Evolutionary conservation across 1,140 invertebrate species (phyloP).

Genomic region (Metaphire vulgaris): DNA sequence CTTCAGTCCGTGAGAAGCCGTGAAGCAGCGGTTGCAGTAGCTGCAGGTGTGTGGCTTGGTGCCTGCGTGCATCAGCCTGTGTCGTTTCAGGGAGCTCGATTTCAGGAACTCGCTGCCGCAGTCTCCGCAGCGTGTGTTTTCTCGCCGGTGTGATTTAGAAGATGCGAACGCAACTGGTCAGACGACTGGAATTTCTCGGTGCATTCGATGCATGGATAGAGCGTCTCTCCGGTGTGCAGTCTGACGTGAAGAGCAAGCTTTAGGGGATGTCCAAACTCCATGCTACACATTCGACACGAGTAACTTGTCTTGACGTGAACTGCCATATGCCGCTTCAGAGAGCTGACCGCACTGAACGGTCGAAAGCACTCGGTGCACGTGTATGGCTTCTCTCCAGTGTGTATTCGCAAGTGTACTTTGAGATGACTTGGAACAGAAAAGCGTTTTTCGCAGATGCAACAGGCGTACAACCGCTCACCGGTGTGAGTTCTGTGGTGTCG

Average conservation of each 20-base stretch:
- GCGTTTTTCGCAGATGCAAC: conserved; percentile 85
- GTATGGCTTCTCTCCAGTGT: conserved; percentile 55
- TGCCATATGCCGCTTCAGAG: conserved; percentile 10
- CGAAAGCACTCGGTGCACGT: conserved; percentile 68
- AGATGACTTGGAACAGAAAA: conserved; percentile 61
- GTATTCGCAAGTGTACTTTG: conserved; percentile 32
- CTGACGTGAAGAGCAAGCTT: neutral
- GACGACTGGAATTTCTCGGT: neutral
- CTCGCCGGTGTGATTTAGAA: conserved; percentile 62
- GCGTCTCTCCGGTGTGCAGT: neutral
- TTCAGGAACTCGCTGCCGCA: conserved; percentile 87
- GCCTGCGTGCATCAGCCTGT: conserved; percentile 87
- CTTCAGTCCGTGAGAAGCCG: conserved; percentile 69
- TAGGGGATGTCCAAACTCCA: neutral
- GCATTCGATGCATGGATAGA: neutral
- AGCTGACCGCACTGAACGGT: conserved; percentile 6
- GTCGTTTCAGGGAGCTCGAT: conserved; percentile 87
- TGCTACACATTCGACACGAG: neutral
- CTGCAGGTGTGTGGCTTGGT: conserved; percentile 77
- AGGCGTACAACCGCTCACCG: conserved; percentile 86
- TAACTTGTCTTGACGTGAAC: neutral
- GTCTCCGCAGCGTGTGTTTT: conserved; percentile 57
- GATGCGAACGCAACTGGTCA: conserved; percentile 55
- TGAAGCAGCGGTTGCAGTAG: conserved; percentile 80
- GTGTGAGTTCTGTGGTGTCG: conserved; percentile 91